Base-by-base conservation (phyloP, 2,113 vertebrate species). In the Microtus ochrogaster region DNA sequence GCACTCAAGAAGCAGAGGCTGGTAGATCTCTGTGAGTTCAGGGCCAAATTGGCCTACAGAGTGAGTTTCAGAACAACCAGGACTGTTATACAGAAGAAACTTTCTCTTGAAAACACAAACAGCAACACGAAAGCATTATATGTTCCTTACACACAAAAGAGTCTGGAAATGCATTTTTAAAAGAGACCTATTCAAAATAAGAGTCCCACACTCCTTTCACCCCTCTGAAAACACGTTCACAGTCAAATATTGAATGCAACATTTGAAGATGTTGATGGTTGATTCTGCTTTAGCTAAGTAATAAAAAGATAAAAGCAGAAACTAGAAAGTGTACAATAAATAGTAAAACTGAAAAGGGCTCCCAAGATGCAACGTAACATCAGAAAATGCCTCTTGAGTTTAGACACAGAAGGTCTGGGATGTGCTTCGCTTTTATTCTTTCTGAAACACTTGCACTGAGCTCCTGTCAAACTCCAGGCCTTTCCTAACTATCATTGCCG, bases 241-340 rank as follows among this genome's bases (percentile, higher is more conserved):
- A 74, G 47, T 82, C 66, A 93, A 91, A 52, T 0, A 39, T 78
- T 72, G 39, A 47, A 84, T 24, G 36, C 0, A 93, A 30, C 21
- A 61, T 21, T 73, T 92, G 52, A 77, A 94, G 95, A 82, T 44
- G 66, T 28, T 96, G 22, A 65, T 52, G 41, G 13, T 83, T 61
- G 76, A 55, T 73, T 39, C 52, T 26, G 19, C 52, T 93, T 81
- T 83, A 90, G 21, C 73, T 96, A 26, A 30, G 36, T 66, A 76
- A 89, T 44, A 39, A 93, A 58, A 93, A 90, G 33, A 52, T 81
- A 70, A 68, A 92, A 72, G 88, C 85, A 44, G 5, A 77, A 70
- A n/a, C n/a, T 7, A 10, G 16, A 68, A 90, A 94, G 17, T 72
- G 33, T 85, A 89, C 73, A 47, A 8, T 47, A 81, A 44, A 92